A percentile compares a stretch with the other conserved stretches of the same genome.
Conservation (phyloP, 2,113 vertebrate species). For the Struthio camelus region DNA sequence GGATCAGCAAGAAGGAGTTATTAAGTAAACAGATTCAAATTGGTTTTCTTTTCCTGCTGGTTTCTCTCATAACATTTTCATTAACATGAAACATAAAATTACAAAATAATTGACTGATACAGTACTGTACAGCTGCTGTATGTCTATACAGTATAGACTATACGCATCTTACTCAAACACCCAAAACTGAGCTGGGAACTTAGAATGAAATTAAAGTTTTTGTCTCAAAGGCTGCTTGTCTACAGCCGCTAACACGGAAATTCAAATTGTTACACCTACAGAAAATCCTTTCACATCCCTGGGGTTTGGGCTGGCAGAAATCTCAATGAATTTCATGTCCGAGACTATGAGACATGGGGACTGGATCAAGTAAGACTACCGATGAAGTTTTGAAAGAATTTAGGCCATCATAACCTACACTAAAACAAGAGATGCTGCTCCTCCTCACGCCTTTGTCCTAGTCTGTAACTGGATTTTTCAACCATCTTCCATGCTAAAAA, state of each 20-base stretch:
- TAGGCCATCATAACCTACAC: too few relatives aligned
- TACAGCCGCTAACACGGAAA: background rate
- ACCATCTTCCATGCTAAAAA: background rate
- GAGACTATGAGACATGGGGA: background rate
- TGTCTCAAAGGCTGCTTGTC: background rate
- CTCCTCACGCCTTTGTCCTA: background rate
- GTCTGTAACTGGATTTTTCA: background rate
- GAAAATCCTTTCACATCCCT: background rate
- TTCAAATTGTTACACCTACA: background rate
- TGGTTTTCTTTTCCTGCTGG: background rate
- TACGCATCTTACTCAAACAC: background rate
- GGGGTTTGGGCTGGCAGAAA: background rate
- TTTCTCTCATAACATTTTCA: background rate
- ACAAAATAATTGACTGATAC: background rate
- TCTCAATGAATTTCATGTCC: background rate
- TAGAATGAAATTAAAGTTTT: background rate
- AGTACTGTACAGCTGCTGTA: too few relatives aligned
- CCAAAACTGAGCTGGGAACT: background rate
- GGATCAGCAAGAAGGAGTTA: background rate
- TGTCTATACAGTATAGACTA: fast-evolving
- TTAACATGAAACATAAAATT: background rate
- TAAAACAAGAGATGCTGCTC: background rate
- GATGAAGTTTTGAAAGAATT: background rate
- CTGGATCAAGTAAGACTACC: background rate
- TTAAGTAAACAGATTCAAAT: background rate